Evolutionary conservation across 2,797 vertebrate genomes (phyloP).

Genomic region (Malurus splendens): DNA sequence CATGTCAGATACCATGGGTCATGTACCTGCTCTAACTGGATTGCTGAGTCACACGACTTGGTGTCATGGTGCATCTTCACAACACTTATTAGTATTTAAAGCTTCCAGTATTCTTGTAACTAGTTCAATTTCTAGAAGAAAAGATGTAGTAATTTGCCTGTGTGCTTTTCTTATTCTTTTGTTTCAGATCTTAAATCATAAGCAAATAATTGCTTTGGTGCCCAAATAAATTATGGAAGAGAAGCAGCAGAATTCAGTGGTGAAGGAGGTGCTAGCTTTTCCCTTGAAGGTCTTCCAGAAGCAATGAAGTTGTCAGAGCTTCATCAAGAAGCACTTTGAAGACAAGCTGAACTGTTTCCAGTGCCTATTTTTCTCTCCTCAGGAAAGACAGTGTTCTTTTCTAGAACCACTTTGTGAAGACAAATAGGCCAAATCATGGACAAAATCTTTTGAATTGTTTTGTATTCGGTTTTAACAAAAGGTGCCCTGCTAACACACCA

Average conservation of each 20-base stretch:
- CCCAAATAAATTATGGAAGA: not conserved
- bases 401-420: not conserved
- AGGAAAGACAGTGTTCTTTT: not conserved
- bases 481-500: not conserved
- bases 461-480: not conserved
- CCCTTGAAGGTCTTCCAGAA: not conserved
- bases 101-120: not conserved
- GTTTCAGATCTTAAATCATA: not conserved
- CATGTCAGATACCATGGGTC: not conserved
- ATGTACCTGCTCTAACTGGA: not conserved
- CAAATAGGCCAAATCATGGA: not conserved
- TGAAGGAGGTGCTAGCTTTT: not conserved
- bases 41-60: not conserved
- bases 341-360: not conserved
- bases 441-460: not conserved
- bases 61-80: not conserved
- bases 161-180: not conserved
- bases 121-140: not conserved
- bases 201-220: not conserved
- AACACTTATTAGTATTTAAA: not conserved
- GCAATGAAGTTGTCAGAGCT: not conserved
- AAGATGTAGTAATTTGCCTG: not conserved
- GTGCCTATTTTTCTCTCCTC: not conserved
- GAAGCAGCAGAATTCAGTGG: rapidly evolving
- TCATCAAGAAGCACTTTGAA: not conserved